These are phyloP conservation scores for Syngnathus scovelli DNA, from an alignment of 2,113 vertebrate species.

Conservation along the genomic window DNA sequence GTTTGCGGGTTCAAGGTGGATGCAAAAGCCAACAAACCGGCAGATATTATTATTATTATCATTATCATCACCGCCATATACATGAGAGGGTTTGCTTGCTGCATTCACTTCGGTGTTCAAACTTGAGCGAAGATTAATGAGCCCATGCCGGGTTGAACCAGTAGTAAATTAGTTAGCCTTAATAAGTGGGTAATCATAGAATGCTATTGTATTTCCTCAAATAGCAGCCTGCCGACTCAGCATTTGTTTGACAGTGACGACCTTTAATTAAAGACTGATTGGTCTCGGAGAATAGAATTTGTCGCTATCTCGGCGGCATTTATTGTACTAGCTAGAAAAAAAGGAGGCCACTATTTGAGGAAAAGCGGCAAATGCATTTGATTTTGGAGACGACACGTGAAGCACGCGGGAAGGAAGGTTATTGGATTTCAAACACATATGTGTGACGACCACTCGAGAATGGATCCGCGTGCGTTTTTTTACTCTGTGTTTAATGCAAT, in stretches of 20 bases:
- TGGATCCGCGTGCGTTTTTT: neutral
- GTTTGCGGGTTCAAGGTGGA: conserved; percentile 29
- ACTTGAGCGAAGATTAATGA: neutral
- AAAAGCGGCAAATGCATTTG: conserved; percentile 8
- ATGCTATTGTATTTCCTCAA: neutral
- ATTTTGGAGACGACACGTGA: conserved; percentile 34
- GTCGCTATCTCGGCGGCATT: neutral
- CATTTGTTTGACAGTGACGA: neutral
- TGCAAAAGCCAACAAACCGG: conserved; percentile 37
- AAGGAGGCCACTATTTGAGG: conserved; percentile 1
- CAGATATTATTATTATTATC: conserved; percentile 23
- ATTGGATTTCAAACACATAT: conserved; percentile 40
- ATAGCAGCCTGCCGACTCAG: neutral
- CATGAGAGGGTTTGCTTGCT: conserved; percentile 20
- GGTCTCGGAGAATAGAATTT: no score
- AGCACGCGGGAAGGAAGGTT: conserved; percentile 50
- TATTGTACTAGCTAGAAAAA: neutral
- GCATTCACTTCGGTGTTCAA: conserved; percentile 29
- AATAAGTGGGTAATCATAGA: neutral
- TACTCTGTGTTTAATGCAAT: conserved; percentile 51
- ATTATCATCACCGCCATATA: conserved; percentile 1
- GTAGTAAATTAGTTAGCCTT: neutral
- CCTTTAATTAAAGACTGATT: neutral
- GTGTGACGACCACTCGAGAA: conserved; percentile 28
- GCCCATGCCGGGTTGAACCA: neutral